A percentile compares a stretch with the other conserved stretches of the same genome.
Evolutionary conservation across 2,888 invertebrate genomes (phyloP).

Genomic region (Colletes collaris): DNA sequence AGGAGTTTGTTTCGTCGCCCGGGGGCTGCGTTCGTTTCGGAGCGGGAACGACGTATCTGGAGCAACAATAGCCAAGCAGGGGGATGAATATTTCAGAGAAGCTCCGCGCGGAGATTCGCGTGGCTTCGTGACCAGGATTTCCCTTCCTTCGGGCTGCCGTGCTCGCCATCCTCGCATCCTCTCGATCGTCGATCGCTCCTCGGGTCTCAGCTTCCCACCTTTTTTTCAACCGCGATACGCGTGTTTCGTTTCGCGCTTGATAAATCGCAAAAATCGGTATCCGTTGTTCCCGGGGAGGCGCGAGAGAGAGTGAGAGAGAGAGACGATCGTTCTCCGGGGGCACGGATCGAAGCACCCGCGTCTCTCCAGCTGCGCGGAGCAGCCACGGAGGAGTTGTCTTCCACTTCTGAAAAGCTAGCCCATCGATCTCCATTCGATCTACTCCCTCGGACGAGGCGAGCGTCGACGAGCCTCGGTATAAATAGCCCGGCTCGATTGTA

Average conservation of each 20-base stretch:
- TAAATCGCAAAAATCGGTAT: no score
- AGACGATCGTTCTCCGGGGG: neutral
- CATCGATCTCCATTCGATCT: conserved; percentile 68
- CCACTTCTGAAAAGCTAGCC: conserved; percentile 41
- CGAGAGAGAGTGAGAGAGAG: no score
- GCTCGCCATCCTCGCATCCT: neutral
- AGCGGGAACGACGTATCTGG: conserved; percentile 17
- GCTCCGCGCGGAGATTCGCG: conserved; percentile 32
- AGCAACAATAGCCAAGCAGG: conserved; percentile 28
- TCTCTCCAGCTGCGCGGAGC: conserved; percentile 9
- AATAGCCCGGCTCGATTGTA: conserved; percentile 60
- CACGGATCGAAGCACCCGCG: neutral
- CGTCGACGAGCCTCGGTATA: conserved; percentile 52
- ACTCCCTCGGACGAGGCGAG: conserved; percentile 53
- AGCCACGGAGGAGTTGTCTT: conserved; percentile 25
- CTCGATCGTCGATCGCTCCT: conserved; percentile 1
- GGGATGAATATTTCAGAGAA: conserved; percentile 49
- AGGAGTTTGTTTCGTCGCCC: neutral
- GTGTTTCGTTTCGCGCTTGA: neutral
- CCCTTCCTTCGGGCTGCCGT: neutral
- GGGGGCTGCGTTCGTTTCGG: neutral
- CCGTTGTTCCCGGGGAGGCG: no score
- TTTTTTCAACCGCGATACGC: neutral
- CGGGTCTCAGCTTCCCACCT: neutral
- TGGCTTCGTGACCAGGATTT: conserved; percentile 26